Evolutionary conservation across 2,113 vertebrate species (phyloP).

Genomic region (Phyllopteryx taeniolatus): DNA sequence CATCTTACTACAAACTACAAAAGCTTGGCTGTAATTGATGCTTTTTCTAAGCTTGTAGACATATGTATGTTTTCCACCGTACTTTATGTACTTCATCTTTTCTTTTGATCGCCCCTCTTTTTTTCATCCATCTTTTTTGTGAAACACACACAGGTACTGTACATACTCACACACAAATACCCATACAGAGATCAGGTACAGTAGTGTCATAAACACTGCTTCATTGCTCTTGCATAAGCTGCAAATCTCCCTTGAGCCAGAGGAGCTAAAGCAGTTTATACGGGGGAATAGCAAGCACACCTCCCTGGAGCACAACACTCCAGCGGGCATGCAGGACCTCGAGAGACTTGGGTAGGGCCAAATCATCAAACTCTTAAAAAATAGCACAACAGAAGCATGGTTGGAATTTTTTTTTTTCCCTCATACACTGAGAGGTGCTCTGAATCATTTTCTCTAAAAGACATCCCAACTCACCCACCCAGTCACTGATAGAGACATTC

Average conservation of each 20-base stretch:
- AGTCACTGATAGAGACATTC: slow-evolving; percentile 34
- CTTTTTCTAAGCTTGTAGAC: slow-evolving; percentile 13
- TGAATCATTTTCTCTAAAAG: slow-evolving; percentile 16
- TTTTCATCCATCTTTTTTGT: slow-evolving; percentile 8
- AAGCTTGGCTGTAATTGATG: slow-evolving; percentile 10
- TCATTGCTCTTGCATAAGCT: slow-evolving; percentile 42
- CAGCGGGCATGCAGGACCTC: slow-evolving; percentile 30
- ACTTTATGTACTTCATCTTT: neutral
- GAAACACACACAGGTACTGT: neutral
- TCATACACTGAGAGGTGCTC: neutral
- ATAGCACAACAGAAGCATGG: neutral
- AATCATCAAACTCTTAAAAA: slow-evolving; percentile 13
- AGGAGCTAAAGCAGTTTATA: slow-evolving; percentile 55
- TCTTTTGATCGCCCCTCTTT: slow-evolving; percentile 6
- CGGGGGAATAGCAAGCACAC: slow-evolving; percentile 36
- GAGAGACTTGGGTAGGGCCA: slow-evolving; percentile 18
- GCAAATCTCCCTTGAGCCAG: slow-evolving; percentile 54
- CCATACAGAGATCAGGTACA: slow-evolving; percentile 17
- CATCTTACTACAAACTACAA: slow-evolving; percentile 31
- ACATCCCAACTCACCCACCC: slow-evolving; percentile 20
- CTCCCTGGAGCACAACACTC: slow-evolving; percentile 41
- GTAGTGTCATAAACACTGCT: slow-evolving; percentile 38
- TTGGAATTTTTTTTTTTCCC: neutral
- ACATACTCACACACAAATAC: neutral
- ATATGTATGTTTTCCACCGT: neutral